Evolutionary conservation across 2,888 invertebrate species (phyloP).

Genomic region (Gnatocerus cornutus): DNA sequence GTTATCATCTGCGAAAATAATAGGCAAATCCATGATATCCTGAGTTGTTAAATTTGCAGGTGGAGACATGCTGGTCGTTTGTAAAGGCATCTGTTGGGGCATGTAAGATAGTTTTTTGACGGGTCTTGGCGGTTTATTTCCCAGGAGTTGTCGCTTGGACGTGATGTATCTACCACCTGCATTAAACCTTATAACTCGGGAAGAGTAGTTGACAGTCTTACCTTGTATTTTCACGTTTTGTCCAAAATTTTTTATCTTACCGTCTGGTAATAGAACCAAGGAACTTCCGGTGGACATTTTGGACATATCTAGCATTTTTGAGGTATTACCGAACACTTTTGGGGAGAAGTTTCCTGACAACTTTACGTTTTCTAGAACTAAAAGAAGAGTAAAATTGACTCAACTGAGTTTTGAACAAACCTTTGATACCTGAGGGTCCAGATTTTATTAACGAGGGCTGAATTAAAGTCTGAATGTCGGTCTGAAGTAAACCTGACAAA

Average conservation of each 20-base stretch:
- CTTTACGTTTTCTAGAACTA: slow-evolving; percentile 69
- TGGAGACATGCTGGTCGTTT: slow-evolving; percentile 61
- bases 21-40: slow-evolving; percentile 79
- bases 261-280: slow-evolving; percentile 67
- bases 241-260: slow-evolving; percentile 62
- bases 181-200: background rate
- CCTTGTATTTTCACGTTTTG: slow-evolving; percentile 35
- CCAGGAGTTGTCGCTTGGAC: slow-evolving; percentile 65
- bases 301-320: slow-evolving; percentile 65
- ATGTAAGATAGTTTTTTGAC: slow-evolving; percentile 54
- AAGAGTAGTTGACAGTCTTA: too few species aligned
- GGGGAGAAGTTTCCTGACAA: slow-evolving; percentile 59
- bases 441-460: slow-evolving; percentile 58
- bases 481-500: slow-evolving; percentile 63
- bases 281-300: slow-evolving; percentile 63
- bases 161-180: slow-evolving; percentile 64
- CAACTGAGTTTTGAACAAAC: too few species aligned
- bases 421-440: slow-evolving; percentile 62
- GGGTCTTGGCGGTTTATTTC: slow-evolving; percentile 59
- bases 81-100: slow-evolving; percentile 49
- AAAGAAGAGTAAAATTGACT: too few species aligned
- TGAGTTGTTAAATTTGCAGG: slow-evolving; percentile 72
- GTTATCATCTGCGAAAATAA: slow-evolving; percentile 78
- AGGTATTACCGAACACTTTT: slow-evolving; percentile 61
- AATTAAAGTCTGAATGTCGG: slow-evolving; percentile 61